Percentiles rank a stretch among this genome's conserved stretches.
phyloP scores from a whole-genome alignment of 2,888 invertebrate species.

The Melikaiella ostensackeni region DNA sequence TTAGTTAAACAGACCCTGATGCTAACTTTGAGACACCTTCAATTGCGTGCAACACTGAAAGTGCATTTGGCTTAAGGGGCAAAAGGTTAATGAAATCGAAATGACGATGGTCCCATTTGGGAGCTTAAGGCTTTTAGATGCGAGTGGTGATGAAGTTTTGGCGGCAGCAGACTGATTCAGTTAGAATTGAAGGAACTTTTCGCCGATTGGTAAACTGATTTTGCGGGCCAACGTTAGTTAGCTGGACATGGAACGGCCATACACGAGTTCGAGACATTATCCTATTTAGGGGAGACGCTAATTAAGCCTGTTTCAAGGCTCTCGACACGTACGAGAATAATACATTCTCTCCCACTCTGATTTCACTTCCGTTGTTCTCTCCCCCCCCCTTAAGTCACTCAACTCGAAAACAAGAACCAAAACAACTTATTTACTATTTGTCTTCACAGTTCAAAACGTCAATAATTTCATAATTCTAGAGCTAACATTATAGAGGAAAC shows the following conservation, averaged over 20 bases:
- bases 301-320: slow-evolving; percentile 74
- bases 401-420: neutral
- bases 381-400: neutral
- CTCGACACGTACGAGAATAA: slow-evolving; percentile 44
- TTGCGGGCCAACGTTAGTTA: slow-evolving; percentile 70
- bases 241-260: slow-evolving; percentile 72
- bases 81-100: slow-evolving; percentile 50
- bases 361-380: slow-evolving; percentile 7
- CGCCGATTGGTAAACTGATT: slow-evolving; percentile 73
- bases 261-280: slow-evolving; percentile 67
- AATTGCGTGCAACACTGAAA: slow-evolving; percentile 46
- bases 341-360: slow-evolving; percentile 17
- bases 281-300: slow-evolving; percentile 68
- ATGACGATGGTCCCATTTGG: slow-evolving; percentile 53
- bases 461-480: slow-evolving; percentile 5
- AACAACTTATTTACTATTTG: no score
- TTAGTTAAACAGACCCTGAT: neutral
- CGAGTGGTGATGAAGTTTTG: slow-evolving; percentile 48
- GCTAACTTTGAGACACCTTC: slow-evolving; percentile 31
- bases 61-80: slow-evolving; percentile 51
- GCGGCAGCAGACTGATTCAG: slow-evolving; percentile 58
- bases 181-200: slow-evolving; percentile 71
- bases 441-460: no score
- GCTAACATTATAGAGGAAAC: neutral
- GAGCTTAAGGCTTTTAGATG: slow-evolving; percentile 52